phyloP scores from a whole-genome alignment of 2,113 vertebrate species.

The Anoura caudifer region DNA sequence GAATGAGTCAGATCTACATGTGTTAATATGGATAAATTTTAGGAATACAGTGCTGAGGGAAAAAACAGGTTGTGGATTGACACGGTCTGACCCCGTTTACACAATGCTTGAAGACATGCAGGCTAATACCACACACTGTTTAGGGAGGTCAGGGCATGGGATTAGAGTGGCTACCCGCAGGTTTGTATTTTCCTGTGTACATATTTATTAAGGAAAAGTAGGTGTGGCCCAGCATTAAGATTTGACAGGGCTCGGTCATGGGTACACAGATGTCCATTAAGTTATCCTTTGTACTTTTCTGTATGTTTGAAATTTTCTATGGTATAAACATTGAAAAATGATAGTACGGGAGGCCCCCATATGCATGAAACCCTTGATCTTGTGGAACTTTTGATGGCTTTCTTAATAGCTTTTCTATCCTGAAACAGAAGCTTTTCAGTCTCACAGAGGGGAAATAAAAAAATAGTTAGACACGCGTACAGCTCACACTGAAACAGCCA shows the following conservation, averaged over 20 bases:
- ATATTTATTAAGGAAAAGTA: neutral
- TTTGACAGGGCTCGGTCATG: neutral
- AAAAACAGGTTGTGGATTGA: neutral
- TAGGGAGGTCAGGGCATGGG: neutral
- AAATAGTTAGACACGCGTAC: neutral
- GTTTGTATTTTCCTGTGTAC: slow-evolving; percentile 3
- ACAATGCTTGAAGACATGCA: neutral
- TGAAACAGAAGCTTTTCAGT: slow-evolving; percentile 4
- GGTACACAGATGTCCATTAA: neutral
- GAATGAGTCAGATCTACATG: neutral
- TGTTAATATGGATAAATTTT: neutral
- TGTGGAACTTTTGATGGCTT: neutral
- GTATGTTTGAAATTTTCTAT: slow-evolving; percentile 16
- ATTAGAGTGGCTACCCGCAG: neutral
- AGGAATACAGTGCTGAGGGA: neutral
- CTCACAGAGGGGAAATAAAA: neutral
- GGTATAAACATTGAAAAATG: slow-evolving; percentile 41
- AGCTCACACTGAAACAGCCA: neutral
- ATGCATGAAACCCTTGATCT: neutral
- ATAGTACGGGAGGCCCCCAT: neutral
- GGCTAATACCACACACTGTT: neutral
- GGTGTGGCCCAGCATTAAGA: neutral
- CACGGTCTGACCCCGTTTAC: neutral
- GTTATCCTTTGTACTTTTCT: slow-evolving; percentile 22
- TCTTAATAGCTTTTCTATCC: slow-evolving; percentile 2